phyloP scores from a whole-genome alignment of 1,140 invertebrate genomes.

The Musca vetustissima region DNA sequence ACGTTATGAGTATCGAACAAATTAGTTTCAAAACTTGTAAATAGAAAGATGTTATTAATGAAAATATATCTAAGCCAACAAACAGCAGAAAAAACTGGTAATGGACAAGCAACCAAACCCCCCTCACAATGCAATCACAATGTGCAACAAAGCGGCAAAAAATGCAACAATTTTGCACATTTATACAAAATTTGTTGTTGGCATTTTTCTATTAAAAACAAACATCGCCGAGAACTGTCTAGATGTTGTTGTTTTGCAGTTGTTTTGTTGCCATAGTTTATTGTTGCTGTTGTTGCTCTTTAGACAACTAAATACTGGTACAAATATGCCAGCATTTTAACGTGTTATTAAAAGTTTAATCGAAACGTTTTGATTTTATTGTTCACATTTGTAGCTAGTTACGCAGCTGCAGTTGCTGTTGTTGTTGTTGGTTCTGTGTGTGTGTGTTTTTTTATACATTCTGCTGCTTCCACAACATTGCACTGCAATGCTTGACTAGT shows the following conservation, averaged over 20 bases:
- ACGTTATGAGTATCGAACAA: constrained; percentile 13
- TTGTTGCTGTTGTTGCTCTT: background rate
- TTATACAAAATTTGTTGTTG: background rate
- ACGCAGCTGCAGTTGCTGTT: background rate
- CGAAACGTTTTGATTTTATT: constrained; percentile 20
- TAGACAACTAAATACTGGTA: constrained; percentile 8
- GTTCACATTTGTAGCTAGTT: background rate
- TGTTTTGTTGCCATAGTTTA: background rate
- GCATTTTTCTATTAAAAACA: background rate
- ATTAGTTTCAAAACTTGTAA: background rate
- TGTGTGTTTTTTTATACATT: too few relatives aligned
- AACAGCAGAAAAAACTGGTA: background rate
- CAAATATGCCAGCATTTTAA: constrained; percentile 12
- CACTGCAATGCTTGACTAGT: too few relatives aligned
- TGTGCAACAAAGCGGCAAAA: constrained; percentile 15
- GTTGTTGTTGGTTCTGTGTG: constrained; percentile 4
- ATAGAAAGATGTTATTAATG: too few relatives aligned
- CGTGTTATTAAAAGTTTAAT: constrained; percentile 24
- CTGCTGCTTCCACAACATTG: too few relatives aligned
- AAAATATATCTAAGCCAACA: background rate
- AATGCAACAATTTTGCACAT: constrained; percentile 11
- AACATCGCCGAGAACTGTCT: too few relatives aligned
- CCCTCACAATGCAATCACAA: background rate
- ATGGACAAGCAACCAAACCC: background rate
- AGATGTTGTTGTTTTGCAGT: background rate